These are phyloP conservation scores for Daubentonia madagascariensis DNA, from an alignment of 2,113 vertebrate genomes.

Conservation along the genomic window DNA sequence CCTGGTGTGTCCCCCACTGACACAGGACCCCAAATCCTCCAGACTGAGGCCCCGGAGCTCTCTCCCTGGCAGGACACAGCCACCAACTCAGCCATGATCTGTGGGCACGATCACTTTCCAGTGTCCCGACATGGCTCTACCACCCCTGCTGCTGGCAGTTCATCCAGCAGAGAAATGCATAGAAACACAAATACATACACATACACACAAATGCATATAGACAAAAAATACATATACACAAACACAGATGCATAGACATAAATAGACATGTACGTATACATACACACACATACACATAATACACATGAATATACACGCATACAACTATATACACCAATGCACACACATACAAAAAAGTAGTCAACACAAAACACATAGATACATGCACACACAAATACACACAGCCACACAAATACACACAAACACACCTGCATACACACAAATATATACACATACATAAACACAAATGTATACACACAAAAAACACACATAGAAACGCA, in stretches of 20 bases:
- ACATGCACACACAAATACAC: not conserved
- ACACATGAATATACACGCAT: not conserved
- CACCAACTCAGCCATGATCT: fast-evolving
- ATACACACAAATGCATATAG: not conserved
- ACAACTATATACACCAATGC: not conserved
- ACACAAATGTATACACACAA: not conserved
- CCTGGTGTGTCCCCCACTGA: not conserved
- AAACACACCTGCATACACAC: not conserved
- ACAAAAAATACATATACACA: not conserved
- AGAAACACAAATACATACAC: not conserved
- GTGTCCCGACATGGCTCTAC: fast-evolving
- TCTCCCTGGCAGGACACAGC: not conserved
- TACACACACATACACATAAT: too few species aligned
- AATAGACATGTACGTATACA: not conserved
- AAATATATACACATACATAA: not conserved
- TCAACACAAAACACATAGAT: too few species aligned
- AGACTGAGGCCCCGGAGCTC: not conserved
- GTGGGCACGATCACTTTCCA: fast-evolving
- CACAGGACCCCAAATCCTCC: not conserved
- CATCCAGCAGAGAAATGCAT: fast-evolving
- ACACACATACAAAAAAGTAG: not conserved
- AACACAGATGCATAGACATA: not conserved
- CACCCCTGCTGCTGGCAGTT: not conserved
- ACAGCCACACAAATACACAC: not conserved
- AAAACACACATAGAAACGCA: not conserved